These are phyloP conservation scores for Dipodomys spectabilis DNA, from an alignment of 2,113 vertebrate species.

Conservation along the genomic window DNA sequence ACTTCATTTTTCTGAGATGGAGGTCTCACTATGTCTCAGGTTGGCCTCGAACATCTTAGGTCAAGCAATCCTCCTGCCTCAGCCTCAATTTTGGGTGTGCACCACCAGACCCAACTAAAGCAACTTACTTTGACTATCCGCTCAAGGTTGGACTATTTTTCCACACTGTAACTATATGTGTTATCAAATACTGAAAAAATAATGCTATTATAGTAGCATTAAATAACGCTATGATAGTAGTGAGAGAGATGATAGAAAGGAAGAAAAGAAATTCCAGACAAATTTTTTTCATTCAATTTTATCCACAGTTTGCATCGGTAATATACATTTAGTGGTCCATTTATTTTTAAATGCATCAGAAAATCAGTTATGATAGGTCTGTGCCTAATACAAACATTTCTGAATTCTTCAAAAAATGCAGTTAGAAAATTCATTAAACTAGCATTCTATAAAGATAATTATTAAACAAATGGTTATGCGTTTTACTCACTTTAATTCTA, in stretches of 20 bases:
- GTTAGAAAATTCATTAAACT: slow-evolving; percentile 80
- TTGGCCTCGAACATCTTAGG: too few species aligned
- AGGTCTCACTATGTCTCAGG: background rate
- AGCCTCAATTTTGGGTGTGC: background rate
- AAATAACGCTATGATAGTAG: background rate
- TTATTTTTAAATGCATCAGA: slow-evolving; percentile 76
- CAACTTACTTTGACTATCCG: slow-evolving; percentile 10
- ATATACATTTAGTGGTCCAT: slow-evolving; percentile 80
- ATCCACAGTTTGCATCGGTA: slow-evolving; percentile 79
- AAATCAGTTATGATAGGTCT: slow-evolving; percentile 78
- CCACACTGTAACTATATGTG: background rate
- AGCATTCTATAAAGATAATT: slow-evolving; percentile 76
- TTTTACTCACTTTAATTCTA: slow-evolving; percentile 72
- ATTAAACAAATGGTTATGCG: slow-evolving; percentile 73
- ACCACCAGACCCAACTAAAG: background rate
- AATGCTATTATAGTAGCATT: background rate
- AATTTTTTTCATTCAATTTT: slow-evolving; percentile 75
- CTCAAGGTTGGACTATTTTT: slow-evolving; percentile 9
- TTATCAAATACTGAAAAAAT: background rate
- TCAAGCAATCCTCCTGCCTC: background rate
- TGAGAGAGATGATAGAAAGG: slow-evolving; percentile 14
- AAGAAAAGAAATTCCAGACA: slow-evolving; percentile 64
- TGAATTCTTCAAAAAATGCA: slow-evolving; percentile 77
- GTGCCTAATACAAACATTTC: slow-evolving; percentile 80
- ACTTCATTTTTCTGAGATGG: background rate